Base-by-base conservation (phyloP, 2,888 invertebrate genomes). In the Hetaerina titia region DNA sequence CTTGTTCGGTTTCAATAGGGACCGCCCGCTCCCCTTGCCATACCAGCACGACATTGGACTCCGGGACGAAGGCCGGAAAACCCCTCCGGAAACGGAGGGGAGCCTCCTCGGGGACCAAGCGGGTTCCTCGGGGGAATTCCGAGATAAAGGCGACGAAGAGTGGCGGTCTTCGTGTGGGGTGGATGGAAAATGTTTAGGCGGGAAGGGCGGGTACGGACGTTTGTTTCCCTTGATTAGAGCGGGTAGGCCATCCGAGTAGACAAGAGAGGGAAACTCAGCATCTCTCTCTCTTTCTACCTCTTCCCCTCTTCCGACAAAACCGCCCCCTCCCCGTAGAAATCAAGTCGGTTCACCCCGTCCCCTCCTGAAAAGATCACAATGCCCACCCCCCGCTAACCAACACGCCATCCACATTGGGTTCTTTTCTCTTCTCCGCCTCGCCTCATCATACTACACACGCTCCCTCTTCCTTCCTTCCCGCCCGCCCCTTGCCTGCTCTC, bases 371-470 rank as follows among this genome's bases (percentile, higher is more conserved):
- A 81, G 81, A 81, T 81, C 81, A 81, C 81, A 81, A 81, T 81
- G 13, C 81, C 45, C 45, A 45, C 45, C 45, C 45, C 45, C 45
- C 45, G 45, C 45, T 45, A 45, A 45, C 45, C 13, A 19, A 7
- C 69, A 19, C 69, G 19, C n/a, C 69, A 11, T 7, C 22, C 15
- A 45, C 13, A 45, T 56, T 6, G 45, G 45, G 56, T n/a, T 60
- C 90, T 90, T 90, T 90, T 90, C 90, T 90, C 90, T 90, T 90
- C 45, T 90, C 90, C 90, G n/a, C 25, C 90, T 90, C 90, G n/a
- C 25, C 90, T 90, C 90, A 45, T 45, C 45, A 45, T 45, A 45
- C 45, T 45, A 45, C 45, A 45, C 45, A 45, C 45, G 45, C 45
- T 45, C 4, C 45, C 45, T 4, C 45, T 45, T 45, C 45, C 45